Percentiles rank a stretch among this genome's conserved stretches.
Conservation (phyloP, 2,888 invertebrate genomes). For the Stenurella melanura region DNA sequence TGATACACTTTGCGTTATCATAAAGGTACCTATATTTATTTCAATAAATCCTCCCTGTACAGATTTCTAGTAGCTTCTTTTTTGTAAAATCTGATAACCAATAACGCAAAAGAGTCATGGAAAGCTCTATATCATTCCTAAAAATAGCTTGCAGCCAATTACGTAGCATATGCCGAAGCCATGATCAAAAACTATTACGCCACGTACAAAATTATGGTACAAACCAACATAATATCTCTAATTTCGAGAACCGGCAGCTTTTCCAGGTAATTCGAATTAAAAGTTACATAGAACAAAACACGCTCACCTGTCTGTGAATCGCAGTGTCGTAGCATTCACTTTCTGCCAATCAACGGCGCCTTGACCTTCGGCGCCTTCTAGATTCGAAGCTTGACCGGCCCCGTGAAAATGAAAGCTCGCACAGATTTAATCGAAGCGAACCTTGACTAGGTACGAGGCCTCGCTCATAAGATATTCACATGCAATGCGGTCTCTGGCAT, state of each 20-base stretch:
- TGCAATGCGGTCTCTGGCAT: constrained; percentile 42
- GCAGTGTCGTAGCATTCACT: constrained; percentile 40
- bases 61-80: no score
- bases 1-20: no score
- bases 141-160: background rate
- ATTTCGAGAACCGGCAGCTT: background rate
- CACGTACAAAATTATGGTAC: background rate
- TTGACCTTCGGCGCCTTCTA: constrained; percentile 50
- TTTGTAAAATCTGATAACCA: background rate
- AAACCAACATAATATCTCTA: background rate
- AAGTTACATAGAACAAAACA: constrained; percentile 20
- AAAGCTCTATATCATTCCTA: background rate
- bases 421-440: constrained; percentile 53
- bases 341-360: constrained; percentile 42
- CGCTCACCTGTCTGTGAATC: constrained; percentile 10
- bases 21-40: no score
- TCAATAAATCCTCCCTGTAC: no score
- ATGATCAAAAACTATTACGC: background rate
- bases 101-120: background rate
- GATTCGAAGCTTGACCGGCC: constrained; percentile 47
- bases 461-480: constrained; percentile 50
- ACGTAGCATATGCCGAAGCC: background rate
- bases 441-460: constrained; percentile 47
- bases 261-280: background rate
- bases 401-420: constrained; percentile 58